Evolutionary conservation across 2,888 invertebrate species (phyloP).

Genomic region (Hydrotaea diabolus): DNA sequence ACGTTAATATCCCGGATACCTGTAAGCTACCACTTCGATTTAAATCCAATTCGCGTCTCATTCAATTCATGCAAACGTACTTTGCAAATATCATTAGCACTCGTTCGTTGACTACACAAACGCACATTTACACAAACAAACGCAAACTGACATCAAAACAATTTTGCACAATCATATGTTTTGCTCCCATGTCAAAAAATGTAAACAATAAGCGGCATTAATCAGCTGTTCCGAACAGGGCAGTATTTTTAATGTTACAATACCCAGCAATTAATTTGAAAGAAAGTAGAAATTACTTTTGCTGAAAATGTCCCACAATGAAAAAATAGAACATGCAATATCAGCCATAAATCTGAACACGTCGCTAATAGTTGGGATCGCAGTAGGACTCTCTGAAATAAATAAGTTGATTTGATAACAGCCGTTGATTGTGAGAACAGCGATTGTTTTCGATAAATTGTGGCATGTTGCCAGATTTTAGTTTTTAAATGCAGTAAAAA

Average conservation of each 20-base stretch:
- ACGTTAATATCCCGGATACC: background rate
- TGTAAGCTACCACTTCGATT: background rate
- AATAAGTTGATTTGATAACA: too few species aligned
- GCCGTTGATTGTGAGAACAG: too few species aligned
- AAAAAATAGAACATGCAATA: too few species aligned
- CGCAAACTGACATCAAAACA: constrained; percentile 22
- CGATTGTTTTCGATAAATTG: too few species aligned
- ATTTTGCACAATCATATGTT: constrained; percentile 14
- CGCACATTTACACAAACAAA: background rate
- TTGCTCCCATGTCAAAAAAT: background rate
- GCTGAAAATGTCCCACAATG: too few species aligned
- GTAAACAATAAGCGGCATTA: background rate
- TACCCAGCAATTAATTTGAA: background rate
- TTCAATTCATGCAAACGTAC: background rate
- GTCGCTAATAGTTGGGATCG: too few species aligned
- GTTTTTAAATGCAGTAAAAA: too few species aligned
- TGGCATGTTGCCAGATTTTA: too few species aligned
- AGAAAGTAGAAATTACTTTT: too few species aligned
- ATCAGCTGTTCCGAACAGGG: background rate
- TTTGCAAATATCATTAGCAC: constrained; percentile 9
- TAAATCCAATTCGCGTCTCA: background rate
- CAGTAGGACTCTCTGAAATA: too few species aligned
- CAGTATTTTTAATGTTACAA: background rate
- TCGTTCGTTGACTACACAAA: too few species aligned
- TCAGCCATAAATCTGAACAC: too few species aligned